These are phyloP conservation scores for Malacosoma neustria DNA, from an alignment of 2,888 invertebrate genomes.

Conservation along the genomic window DNA sequence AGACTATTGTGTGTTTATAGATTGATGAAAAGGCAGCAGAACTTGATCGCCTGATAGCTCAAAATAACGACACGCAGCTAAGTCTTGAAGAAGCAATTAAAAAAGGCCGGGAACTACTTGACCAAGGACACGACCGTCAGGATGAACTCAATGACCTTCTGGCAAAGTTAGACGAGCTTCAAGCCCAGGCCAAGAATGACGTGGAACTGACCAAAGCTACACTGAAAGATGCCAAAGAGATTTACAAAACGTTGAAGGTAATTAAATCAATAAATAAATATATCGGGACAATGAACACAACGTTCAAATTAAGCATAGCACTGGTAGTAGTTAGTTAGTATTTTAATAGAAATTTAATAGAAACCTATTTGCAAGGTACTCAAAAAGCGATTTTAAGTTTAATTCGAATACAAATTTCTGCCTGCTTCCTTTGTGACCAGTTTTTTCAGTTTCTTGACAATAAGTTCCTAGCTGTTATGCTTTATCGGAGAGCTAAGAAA, in stretches of 20 bases:
- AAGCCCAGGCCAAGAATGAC: slow-evolving; percentile 86
- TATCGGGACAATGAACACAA: too few relatives aligned
- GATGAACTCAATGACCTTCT: slow-evolving; percentile 86
- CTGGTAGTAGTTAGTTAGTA: too few relatives aligned
- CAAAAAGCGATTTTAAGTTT: too few relatives aligned
- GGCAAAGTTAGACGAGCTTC: slow-evolving; percentile 84
- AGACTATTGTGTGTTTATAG: slow-evolving; percentile 31
- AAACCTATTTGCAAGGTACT: too few relatives aligned
- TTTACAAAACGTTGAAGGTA: slow-evolving; percentile 23
- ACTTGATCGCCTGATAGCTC: slow-evolving; percentile 63
- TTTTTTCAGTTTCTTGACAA: too few relatives aligned
- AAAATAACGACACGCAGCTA: slow-evolving; percentile 73
- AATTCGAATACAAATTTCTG: too few relatives aligned
- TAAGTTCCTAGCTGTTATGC: too few relatives aligned
- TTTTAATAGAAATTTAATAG: too few relatives aligned
- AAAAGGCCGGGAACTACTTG: slow-evolving; percentile 80
- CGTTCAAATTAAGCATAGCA: too few relatives aligned
- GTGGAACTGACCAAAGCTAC: slow-evolving; percentile 85
- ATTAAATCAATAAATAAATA: neutral
- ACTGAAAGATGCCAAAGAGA: slow-evolving; percentile 37
- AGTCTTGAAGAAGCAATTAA: slow-evolving; percentile 79
- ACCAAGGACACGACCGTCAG: slow-evolving; percentile 75
- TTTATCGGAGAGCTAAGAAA: too few relatives aligned
- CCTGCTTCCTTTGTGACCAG: too few relatives aligned
- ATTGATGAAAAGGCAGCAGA: slow-evolving; percentile 69